Percentiles rank a stretch among this genome's conserved stretches.
Evolutionary conservation across 1,140 invertebrate genomes (phyloP).

Genomic region (Portunus trituberculatus): DNA sequence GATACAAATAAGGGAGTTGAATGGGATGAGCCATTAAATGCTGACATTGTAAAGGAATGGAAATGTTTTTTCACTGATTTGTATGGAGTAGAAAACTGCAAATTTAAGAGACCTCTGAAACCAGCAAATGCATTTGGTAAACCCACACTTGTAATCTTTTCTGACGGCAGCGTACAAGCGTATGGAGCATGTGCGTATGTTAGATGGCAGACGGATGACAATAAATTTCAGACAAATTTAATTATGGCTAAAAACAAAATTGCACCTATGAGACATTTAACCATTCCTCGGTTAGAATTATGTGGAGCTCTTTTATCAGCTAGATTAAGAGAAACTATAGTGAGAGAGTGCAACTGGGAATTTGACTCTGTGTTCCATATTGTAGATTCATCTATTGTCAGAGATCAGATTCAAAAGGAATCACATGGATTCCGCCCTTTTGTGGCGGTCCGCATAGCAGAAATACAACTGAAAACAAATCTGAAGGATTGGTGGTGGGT

Average conservation of each 20-base stretch:
- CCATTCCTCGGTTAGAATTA: neutral
- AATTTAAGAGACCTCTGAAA: neutral
- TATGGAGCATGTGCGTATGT: constrained; percentile 29
- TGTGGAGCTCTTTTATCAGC: neutral
- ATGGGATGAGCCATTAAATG: neutral
- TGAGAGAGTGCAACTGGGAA: neutral
- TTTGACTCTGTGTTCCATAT: neutral
- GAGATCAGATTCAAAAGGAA: constrained; percentile 22
- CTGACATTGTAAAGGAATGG: neutral
- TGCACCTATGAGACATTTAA: neutral
- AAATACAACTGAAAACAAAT: constrained; percentile 16
- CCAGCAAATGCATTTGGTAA: neutral
- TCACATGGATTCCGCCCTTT: constrained; percentile 49
- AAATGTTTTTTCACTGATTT: neutral
- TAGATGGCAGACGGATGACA: neutral
- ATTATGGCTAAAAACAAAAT: neutral
- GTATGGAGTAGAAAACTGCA: neutral
- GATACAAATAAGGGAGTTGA: neutral
- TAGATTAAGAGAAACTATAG: neutral
- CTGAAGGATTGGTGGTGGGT: constrained; percentile 41
- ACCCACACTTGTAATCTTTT: neutral
- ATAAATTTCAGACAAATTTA: neutral
- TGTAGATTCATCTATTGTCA: neutral
- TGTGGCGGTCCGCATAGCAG: neutral
- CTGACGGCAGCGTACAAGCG: constrained; percentile 3